phyloP scores from a whole-genome alignment of 2,888 invertebrate genomes.

The Eupithecia abbreviata region DNA sequence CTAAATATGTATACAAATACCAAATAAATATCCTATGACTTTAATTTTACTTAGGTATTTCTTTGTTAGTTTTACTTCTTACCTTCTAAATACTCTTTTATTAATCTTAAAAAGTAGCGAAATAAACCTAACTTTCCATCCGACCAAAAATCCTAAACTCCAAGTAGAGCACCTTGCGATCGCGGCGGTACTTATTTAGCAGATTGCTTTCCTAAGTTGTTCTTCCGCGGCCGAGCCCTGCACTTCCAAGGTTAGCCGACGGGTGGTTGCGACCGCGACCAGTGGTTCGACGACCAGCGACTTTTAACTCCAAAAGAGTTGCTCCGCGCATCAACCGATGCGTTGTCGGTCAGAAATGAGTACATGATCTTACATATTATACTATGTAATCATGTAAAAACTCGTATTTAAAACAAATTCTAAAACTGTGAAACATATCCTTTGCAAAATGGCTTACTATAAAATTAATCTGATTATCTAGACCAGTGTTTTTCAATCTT shows the following conservation, averaged over 20 bases:
- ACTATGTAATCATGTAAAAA: no score
- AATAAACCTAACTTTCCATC: not conserved
- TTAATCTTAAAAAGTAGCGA: not conserved
- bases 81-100: not conserved
- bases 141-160: not conserved
- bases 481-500: no score
- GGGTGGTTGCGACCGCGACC: constrained; percentile 1
- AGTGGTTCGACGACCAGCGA: not conserved
- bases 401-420: no score
- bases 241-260: constrained; percentile 31
- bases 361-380: no score
- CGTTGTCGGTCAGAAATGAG: no score
- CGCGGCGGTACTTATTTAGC: constrained; percentile 42
- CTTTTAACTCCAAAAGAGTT: not conserved
- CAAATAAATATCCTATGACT: not conserved
- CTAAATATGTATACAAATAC: no score
- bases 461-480: no score
- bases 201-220: constrained; percentile 84
- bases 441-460: no score
- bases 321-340: no score
- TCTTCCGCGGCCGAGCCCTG: constrained; percentile 60
- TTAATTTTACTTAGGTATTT: not conserved
- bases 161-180: constrained; percentile 27
- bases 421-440: no score
- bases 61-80: not conserved